These are phyloP conservation scores for Nautilus pompilius DNA, from an alignment of 1,140 invertebrate species.

Conservation along the genomic window DNA sequence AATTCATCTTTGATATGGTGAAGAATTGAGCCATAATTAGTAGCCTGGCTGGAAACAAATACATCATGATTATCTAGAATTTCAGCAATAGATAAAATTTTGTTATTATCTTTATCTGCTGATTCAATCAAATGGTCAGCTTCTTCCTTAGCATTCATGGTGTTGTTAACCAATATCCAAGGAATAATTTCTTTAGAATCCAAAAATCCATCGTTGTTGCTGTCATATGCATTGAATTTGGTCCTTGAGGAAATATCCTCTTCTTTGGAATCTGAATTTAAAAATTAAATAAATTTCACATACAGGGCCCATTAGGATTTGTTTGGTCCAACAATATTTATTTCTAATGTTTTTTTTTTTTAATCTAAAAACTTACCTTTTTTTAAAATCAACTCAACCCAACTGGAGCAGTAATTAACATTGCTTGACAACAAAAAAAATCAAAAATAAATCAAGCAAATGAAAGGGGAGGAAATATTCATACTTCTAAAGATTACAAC, in stretches of 20 bases:
- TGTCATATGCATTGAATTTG: conserved; percentile 89
- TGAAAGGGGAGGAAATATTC: no score
- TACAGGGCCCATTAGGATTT: background rate
- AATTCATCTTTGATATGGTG: conserved; percentile 48
- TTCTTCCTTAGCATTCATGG: conserved; percentile 85
- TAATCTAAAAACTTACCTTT: no score
- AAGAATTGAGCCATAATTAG: conserved; percentile 90
- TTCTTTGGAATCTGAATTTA: no score
- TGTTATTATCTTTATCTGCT: conserved; percentile 87
- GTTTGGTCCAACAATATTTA: no score
- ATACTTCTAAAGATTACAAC: no score
- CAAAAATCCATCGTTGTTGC: conserved; percentile 80
- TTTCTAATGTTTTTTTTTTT: no score
- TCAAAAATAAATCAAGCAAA: no score
- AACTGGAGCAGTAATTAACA: no score
- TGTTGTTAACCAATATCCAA: conserved; percentile 91
- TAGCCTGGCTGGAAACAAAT: conserved; percentile 94
- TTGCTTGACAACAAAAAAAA: no score
- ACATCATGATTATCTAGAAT: conserved; percentile 83
- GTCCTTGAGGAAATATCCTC: no score
- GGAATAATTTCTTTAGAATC: conserved; percentile 75
- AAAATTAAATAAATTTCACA: no score
- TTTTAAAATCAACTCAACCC: no score
- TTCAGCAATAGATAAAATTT: conserved; percentile 78
- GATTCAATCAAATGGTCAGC: conserved; percentile 84